Evolutionary conservation across 2,888 invertebrate genomes (phyloP).

Genomic region (Acrocyrtus sp.): DNA sequence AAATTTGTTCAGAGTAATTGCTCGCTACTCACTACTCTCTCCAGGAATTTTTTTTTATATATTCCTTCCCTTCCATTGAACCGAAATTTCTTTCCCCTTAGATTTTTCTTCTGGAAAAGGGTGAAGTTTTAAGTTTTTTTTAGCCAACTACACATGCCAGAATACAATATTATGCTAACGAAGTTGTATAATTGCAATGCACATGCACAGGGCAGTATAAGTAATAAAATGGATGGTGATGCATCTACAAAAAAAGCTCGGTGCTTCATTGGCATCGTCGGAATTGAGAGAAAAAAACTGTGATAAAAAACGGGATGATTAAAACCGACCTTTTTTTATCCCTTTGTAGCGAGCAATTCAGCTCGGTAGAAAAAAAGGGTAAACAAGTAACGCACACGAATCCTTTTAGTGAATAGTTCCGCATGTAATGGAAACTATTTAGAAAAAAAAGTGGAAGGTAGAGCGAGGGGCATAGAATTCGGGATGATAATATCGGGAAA

Average conservation of each 20-base stretch:
- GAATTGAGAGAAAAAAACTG: too few species aligned
- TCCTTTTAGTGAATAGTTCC: slow-evolving; percentile 3
- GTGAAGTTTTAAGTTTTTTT: slow-evolving; percentile 3
- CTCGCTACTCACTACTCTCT: too few species aligned
- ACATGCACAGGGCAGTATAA: slow-evolving; percentile 1
- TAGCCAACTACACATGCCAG: neutral
- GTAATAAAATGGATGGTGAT: slow-evolving; percentile 3
- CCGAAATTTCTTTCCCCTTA: neutral
- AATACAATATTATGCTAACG: slow-evolving; percentile 8
- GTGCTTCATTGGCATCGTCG: too few species aligned
- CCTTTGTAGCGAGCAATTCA: too few species aligned
- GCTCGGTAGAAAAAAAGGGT: too few species aligned
- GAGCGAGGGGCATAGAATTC: too few species aligned
- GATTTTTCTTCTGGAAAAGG: slow-evolving; percentile 21
- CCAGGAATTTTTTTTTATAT: neutral
- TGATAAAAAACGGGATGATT: slow-evolving; percentile 15
- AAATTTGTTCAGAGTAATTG: too few species aligned
- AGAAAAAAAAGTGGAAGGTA: slow-evolving; percentile 26
- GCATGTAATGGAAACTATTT: slow-evolving; percentile 14
- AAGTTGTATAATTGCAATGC: slow-evolving; percentile 28
- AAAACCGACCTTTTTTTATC: slow-evolving; percentile 25
- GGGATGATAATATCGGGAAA: too few species aligned
- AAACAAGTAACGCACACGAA: too few species aligned
- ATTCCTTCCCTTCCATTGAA: slow-evolving; percentile 29
- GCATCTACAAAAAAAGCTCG: too few species aligned